Conservation (phyloP, 1,140 invertebrate species). For the Homalodisca vitripennis region DNA sequence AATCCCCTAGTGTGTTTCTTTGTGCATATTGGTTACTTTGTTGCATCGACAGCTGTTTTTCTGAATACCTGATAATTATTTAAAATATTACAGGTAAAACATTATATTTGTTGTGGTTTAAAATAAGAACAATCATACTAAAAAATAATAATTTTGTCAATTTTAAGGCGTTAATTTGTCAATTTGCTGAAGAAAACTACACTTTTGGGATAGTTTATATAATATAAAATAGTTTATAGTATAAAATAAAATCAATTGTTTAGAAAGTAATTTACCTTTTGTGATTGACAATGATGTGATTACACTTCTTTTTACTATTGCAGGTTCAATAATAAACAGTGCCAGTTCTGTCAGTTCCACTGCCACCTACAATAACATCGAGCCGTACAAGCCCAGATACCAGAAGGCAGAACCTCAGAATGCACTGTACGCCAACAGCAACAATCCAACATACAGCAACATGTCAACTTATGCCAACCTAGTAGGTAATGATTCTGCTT, state of each 20-base stretch:
- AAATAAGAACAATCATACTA: too few species aligned
- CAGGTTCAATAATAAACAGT: slow-evolving; percentile 1
- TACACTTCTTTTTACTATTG: too few species aligned
- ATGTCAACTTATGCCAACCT: slow-evolving; percentile 46
- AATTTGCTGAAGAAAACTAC: background rate
- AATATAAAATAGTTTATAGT: background rate
- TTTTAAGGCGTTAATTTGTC: too few species aligned
- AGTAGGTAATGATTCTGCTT: slow-evolving; percentile 33
- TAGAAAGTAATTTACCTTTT: background rate
- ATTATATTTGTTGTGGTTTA: too few species aligned
- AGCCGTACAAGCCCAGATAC: slow-evolving; percentile 30
- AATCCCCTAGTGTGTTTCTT: too few species aligned
- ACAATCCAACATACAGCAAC: slow-evolving; percentile 50
- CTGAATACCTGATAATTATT: too few species aligned
- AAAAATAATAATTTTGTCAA: too few species aligned
- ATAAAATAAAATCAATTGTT: background rate
- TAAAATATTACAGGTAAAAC: too few species aligned
- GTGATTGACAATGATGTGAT: background rate
- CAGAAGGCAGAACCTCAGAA: slow-evolving; percentile 36
- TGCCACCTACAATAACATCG: slow-evolving; percentile 42
- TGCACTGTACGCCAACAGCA: slow-evolving; percentile 40
- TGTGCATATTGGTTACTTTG: too few species aligned
- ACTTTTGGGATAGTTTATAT: background rate
- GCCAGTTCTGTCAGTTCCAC: slow-evolving; percentile 42
- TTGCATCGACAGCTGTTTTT: too few species aligned